These are phyloP conservation scores for Aphelenchoides besseyi DNA, from an alignment of 1,140 invertebrate species.

Conservation along the genomic window DNA sequence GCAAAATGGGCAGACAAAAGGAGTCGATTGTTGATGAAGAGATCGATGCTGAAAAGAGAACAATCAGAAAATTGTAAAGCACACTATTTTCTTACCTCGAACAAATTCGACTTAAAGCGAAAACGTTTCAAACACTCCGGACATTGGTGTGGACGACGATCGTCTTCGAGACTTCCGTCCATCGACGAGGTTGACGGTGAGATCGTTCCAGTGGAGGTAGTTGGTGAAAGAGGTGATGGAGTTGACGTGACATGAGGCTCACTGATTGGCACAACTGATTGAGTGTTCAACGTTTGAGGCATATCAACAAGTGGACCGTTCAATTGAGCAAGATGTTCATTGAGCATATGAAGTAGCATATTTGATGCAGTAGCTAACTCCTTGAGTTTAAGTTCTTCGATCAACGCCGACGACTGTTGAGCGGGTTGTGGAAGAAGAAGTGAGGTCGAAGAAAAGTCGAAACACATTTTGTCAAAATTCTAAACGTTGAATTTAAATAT, in stretches of 20 bases:
- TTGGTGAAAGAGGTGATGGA: not conserved
- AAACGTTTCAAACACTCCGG: constrained; percentile 63
- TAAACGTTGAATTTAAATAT: not conserved
- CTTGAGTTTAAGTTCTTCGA: not conserved
- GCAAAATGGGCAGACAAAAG: constrained; percentile 43
- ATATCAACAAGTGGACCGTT: not conserved
- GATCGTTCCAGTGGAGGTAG: not conserved
- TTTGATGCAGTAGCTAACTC: not conserved
- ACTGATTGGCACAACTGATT: not conserved
- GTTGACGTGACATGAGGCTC: not conserved
- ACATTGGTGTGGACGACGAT: constrained; percentile 33
- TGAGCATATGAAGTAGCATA: not conserved
- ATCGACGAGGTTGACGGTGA: constrained; percentile 18
- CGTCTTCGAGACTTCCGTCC: not conserved
- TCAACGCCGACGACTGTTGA: not conserved
- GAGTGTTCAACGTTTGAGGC: not conserved
- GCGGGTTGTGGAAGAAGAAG: not conserved
- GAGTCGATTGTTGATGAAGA: constrained; percentile 70
- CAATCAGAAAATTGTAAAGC: not conserved
- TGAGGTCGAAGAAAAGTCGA: not conserved
- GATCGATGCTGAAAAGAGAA: constrained; percentile 67
- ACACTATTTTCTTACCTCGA: constrained; percentile 63
- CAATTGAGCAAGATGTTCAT: not conserved
- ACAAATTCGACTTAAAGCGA: constrained; percentile 73
- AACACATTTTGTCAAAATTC: too few relatives aligned